A percentile compares a stretch with the other conserved stretches of the same genome.
phyloP scores from a whole-genome alignment of 2,113 vertebrate genomes.

The Melanotaenia duboulayi region DNA sequence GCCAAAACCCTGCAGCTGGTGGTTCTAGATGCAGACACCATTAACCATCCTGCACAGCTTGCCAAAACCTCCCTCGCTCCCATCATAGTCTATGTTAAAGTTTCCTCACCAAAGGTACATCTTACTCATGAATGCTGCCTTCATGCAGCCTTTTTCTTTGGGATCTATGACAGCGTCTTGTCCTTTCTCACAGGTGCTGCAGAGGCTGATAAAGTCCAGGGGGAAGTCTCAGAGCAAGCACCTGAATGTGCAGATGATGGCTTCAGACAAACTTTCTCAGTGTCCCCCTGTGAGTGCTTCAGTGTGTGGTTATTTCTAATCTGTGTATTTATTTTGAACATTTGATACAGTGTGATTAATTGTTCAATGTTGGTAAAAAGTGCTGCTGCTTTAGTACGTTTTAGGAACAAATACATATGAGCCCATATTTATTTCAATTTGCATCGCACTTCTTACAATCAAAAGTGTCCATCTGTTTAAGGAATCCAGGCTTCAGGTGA shows the following conservation, averaged over 20 bases:
- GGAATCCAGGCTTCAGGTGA: too few relatives aligned
- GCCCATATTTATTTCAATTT: not conserved
- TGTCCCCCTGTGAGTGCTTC: conserved; percentile 91
- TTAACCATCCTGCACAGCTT: conserved; percentile 95
- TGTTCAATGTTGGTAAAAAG: not conserved
- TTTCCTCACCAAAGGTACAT: conserved; percentile 94
- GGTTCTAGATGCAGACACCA: conserved; percentile 94
- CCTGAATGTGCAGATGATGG: conserved; percentile 97
- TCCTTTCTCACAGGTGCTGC: conserved; percentile 86
- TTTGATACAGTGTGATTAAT: not conserved
- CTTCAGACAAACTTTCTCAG: conserved; percentile 93
- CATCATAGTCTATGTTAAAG: conserved; percentile 96
- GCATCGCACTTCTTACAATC: not conserved
- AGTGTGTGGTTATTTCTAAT: not conserved
- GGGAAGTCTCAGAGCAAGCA: conserved; percentile 98
- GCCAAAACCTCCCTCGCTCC: conserved; percentile 96
- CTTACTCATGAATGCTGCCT: not conserved
- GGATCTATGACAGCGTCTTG: not conserved
- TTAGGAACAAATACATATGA: not conserved
- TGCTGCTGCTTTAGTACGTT: not conserved
- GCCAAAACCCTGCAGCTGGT: conserved; percentile 97
- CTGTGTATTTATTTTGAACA: not conserved
- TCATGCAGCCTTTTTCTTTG: not conserved
- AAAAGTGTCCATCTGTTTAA: not conserved
- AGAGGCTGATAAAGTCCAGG: conserved; percentile 93